A percentile compares a stretch with the other conserved stretches of the same genome.
Evolutionary conservation across 2,797 vertebrate species (phyloP).

Genomic region (Myripristis jacobus): DNA sequence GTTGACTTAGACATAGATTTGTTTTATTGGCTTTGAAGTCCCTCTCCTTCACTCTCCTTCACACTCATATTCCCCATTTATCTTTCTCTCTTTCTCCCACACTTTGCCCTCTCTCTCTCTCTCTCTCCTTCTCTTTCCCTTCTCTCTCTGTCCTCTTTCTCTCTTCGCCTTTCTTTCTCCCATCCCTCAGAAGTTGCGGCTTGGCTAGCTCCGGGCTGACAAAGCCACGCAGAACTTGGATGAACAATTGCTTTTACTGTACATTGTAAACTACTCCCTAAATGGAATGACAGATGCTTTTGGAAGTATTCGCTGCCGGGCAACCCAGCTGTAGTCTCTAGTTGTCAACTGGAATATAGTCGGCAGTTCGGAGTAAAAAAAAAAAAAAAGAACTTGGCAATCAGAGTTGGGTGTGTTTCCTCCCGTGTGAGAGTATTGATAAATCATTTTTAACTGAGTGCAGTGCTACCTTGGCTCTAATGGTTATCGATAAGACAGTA

Average conservation of each 20-base stretch:
- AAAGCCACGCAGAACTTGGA: slow-evolving; percentile 70
- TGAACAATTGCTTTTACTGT: slow-evolving; percentile 76
- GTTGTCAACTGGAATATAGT: slow-evolving; percentile 69
- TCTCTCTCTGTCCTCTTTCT: slow-evolving; percentile 13
- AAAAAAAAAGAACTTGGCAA: slow-evolving; percentile 57
- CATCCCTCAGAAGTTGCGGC: slow-evolving; percentile 72
- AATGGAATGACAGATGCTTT: slow-evolving; percentile 74
- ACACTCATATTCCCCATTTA: slow-evolving; percentile 74
- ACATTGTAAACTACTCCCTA: slow-evolving; percentile 73
- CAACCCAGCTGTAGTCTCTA: slow-evolving; percentile 66
- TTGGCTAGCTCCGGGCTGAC: slow-evolving; percentile 75
- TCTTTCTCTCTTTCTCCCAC: slow-evolving; percentile 19
- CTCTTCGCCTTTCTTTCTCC: slow-evolving; percentile 52
- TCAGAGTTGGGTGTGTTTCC: slow-evolving; percentile 61
- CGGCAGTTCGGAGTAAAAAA: slow-evolving; percentile 41
- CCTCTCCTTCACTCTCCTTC: slow-evolving; percentile 75
- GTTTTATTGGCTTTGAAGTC: slow-evolving; percentile 74
- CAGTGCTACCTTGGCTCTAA: slow-evolving; percentile 72
- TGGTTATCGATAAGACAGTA: slow-evolving; percentile 77
- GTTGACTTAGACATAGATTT: slow-evolving; percentile 70
- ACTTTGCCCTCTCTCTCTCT: slow-evolving; percentile 13
- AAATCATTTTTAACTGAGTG: slow-evolving; percentile 81
- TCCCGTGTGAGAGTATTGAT: slow-evolving; percentile 70
- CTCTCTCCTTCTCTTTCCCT: slow-evolving; percentile 38
- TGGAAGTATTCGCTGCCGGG: slow-evolving; percentile 70